Conservation (phyloP, 37 sponge, comb jelly and placozoan species). For the Haliclona indistincta region DNA sequence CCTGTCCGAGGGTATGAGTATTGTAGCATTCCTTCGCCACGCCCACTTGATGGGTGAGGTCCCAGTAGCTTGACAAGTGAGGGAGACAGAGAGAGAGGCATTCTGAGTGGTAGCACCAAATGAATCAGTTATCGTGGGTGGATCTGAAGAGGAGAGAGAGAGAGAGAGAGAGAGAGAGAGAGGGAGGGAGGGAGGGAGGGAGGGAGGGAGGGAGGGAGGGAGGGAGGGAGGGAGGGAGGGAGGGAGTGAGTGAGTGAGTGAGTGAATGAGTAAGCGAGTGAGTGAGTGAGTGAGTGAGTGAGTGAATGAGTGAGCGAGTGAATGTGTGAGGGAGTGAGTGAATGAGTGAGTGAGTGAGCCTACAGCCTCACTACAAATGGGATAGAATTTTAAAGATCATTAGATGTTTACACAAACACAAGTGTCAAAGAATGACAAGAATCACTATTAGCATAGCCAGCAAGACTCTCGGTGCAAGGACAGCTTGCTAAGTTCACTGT, state of each 20-base stretch:
- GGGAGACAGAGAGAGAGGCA: neutral
- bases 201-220: neutral
- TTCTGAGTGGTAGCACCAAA: neutral
- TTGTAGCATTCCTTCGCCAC: neutral
- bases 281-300: neutral
- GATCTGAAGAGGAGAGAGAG: slow-evolving; percentile 7
- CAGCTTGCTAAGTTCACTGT: too few species aligned
- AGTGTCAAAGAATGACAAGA: too few species aligned
- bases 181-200: neutral
- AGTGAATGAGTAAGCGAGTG: neutral
- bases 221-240: neutral
- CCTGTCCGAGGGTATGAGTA: neutral
- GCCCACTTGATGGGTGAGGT: neutral
- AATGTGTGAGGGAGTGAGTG: neutral
- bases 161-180: neutral
- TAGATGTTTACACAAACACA: too few species aligned
- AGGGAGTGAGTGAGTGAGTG: neutral
- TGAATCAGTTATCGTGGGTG: neutral
- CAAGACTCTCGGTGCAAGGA: too few species aligned
- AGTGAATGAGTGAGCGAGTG: neutral
- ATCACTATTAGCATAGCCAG: too few species aligned
- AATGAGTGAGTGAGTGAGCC: neutral
- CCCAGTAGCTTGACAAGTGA: neutral
- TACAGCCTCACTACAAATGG: too few species aligned
- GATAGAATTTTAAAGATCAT: too few species aligned